Conservation (phyloP, 2,797 vertebrate genomes). For the Acanthurus leucopareius region DNA sequence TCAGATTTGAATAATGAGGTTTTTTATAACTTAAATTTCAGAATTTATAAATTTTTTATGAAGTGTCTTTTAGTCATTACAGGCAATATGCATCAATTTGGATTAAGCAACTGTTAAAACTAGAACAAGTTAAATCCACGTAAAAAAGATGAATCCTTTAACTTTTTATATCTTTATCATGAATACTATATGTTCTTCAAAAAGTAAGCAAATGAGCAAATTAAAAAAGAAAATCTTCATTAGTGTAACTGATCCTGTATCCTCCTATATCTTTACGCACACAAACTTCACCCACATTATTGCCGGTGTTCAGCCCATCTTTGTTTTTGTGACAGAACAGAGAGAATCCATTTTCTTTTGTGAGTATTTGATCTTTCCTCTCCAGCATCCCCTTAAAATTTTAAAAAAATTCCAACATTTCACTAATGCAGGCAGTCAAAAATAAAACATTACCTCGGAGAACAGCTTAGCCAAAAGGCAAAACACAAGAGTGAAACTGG, state of each 20-base stretch:
- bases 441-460: conserved; percentile 38
- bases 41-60: neutral
- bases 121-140: neutral
- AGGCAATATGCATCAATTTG: neutral
- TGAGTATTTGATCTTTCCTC: conserved; percentile 29
- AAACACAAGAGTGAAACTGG: conserved; percentile 51
- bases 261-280: neutral
- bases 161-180: neutral
- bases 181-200: neutral
- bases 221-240: neutral
- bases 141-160: too few relatives aligned
- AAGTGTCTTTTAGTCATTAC: neutral
- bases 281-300: neutral
- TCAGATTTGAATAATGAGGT: neutral
- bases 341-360: conserved; percentile 3
- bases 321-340: conserved; percentile 1
- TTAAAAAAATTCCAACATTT: conserved; percentile 14
- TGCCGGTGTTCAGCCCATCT: neutral
- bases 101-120: neutral
- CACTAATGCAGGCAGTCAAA: conserved; percentile 10
- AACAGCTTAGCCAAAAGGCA: conserved; percentile 52
- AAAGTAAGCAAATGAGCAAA: neutral
- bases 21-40: neutral
- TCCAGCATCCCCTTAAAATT: conserved; percentile 19
- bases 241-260: neutral